Evolutionary conservation across 2,113 vertebrate genomes (phyloP).

Genomic region (Pan paniscus): DNA sequence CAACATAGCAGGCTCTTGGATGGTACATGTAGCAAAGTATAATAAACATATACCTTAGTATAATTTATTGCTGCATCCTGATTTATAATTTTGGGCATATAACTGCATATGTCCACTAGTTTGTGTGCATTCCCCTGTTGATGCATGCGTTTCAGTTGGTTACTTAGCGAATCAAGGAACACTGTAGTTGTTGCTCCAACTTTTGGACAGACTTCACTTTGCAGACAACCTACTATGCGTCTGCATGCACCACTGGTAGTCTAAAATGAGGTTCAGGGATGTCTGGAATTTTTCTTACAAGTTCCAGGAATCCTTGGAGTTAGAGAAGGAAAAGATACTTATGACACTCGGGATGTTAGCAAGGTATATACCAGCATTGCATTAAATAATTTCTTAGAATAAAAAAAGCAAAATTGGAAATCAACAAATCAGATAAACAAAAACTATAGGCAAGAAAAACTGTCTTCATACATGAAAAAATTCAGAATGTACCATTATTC

Average conservation of each 20-base stretch:
- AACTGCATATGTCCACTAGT: neutral
- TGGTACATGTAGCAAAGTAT: neutral
- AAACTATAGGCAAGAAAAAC: neutral
- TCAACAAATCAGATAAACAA: neutral
- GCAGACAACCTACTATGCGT: neutral
- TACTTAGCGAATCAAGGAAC: neutral
- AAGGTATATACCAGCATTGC: neutral
- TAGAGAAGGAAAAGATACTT: neutral
- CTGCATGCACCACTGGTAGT: neutral
- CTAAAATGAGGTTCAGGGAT: constrained; percentile 2
- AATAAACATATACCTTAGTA: neutral
- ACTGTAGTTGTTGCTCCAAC: neutral
- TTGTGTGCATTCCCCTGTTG: neutral
- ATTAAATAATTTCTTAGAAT: neutral
- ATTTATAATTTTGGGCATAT: neutral
- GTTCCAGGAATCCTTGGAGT: neutral
- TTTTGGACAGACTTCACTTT: neutral
- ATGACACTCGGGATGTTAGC: neutral
- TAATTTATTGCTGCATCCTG: neutral
- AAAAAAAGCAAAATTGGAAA: neutral
- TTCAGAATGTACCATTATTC: neutral
- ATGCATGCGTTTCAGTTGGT: neutral
- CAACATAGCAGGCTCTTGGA: neutral
- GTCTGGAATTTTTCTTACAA: constrained; percentile 3
- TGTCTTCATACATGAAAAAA: neutral